Evolutionary conservation across 2,888 invertebrate species (phyloP), one percentile per base, ranked within the genome.

Genomic region (Agrochola litura): DNA sequence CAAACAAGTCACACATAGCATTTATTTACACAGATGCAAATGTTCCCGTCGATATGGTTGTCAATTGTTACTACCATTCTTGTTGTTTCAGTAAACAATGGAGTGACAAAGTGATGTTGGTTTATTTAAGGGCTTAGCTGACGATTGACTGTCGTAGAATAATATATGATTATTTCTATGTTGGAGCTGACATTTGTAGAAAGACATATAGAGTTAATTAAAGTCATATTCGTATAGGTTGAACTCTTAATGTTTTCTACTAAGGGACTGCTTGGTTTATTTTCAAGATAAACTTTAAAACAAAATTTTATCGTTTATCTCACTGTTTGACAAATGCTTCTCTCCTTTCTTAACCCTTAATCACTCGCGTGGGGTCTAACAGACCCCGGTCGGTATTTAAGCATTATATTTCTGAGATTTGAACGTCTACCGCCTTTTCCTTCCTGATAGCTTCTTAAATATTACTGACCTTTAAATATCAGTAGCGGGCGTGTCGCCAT

Each of bases 1-100:
- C 61, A 77, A 66, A 76, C 72, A 67, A 19, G 30, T 41, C 25
- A 70, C 37, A 52, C 72, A 37, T 49, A 71, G 4, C 58, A 65
- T 68, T 70, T 79, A 78, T 82, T 86, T 78, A 65, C 30, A 74
- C 88, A 87, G 79, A 80, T 86, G 88, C 65, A 70, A 73, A 73
- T 25, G 49, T 81, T 84, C 77, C 73, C 82, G 79, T 84, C 66
- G 41, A 76, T 77, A 81, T 73, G 70, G 69, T 66, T 76, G 84
- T 79, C 78, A 77, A 72, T 77, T 73, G 75, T 83, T 77, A 76
- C 81, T 79, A 77, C 30, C 64, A 74, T 72, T 61, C 49, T 68
- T 85, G 70, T 81, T 88, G 43, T 83, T 63, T 56, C 9, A 61
- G 73, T 71, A 54, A 79, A 86, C 79, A 86, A 61, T 52, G 25